These are phyloP conservation scores for Pogonocichla stellata DNA, from an alignment of 2,113 vertebrate species.

Conservation along the genomic window DNA sequence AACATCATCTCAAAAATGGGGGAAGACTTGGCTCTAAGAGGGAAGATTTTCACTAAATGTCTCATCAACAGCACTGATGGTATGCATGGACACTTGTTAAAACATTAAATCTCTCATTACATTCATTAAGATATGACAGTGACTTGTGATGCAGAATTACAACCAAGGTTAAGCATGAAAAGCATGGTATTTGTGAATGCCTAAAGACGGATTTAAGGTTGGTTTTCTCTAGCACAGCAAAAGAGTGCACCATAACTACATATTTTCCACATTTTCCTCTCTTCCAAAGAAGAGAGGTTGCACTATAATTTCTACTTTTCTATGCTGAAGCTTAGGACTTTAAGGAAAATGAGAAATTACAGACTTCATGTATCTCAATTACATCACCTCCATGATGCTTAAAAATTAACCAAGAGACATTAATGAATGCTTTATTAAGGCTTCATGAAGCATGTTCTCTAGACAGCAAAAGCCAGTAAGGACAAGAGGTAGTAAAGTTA, in stretches of 20 bases:
- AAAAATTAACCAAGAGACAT: background rate
- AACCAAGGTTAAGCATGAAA: background rate
- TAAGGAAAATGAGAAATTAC: background rate
- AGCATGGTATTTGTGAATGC: background rate
- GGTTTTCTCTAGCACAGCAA: background rate
- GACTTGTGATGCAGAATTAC: background rate
- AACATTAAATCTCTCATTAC: background rate
- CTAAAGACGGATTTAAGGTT: background rate
- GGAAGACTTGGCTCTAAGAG: background rate
- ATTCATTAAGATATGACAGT: background rate
- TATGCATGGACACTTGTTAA: background rate
- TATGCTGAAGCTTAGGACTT: background rate
- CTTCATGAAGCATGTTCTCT: background rate
- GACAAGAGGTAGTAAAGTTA: background rate
- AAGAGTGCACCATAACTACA: background rate
- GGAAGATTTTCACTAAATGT: background rate
- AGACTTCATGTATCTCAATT: background rate
- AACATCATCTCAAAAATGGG: background rate
- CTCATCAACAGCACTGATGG: background rate
- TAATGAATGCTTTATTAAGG: background rate
- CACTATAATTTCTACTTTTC: background rate
- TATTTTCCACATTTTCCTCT: background rate
- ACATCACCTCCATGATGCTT: background rate
- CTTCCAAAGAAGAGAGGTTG: background rate
- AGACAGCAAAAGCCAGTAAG: background rate